Evolutionary conservation across 2,113 vertebrate species (phyloP), one percentile per base, ranked within the genome.

Genomic region (Rhadina sibilatrix): DNA sequence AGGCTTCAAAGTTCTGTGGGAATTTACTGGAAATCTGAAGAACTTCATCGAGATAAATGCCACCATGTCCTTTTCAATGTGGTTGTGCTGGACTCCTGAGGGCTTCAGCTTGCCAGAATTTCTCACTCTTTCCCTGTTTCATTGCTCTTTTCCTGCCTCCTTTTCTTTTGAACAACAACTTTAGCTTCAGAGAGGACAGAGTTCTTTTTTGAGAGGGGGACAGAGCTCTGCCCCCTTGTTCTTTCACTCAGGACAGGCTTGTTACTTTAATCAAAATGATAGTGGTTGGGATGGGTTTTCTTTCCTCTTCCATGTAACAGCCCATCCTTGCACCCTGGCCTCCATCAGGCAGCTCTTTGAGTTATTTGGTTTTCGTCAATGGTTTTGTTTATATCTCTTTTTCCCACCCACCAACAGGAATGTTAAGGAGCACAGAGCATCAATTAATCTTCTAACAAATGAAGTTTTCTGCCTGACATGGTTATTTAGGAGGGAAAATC

Each of bases 11-110:
- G 7, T 60, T 79, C 16, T 31, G 6, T 9, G 12, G 10, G 27
- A 23, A 22, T 80, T 82, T 40, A 54, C 13, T 59, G 42, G 61
- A 56, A 83, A 71, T 40, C 11, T 13, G 20, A 49, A 71, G 20
- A 56, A 64, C 12, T 64, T 64, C 6, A 12, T 27, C 9, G 31
- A 24, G 59, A 19, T 42, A 14, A 14, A 22, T 46, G 8, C 31
- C 6, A 1, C 20, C 11, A 0, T 4, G 5, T 50, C 19, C 5
- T 75, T 83, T 64, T 46, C 24, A 31, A 0, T 5, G 17, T 63
- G 37, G 12, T 30, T 46, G 12, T 57, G 23, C 53, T 71, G 33
- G 31, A 71, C 4, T 35, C 17, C 23, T 22, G 35, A 18, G 53
- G 24, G 35, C 56, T 85, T 89, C 76, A 74, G 28, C 28, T 46